Evolutionary conservation across 1,140 invertebrate genomes (phyloP).

Genomic region (Phortica variegata): DNA sequence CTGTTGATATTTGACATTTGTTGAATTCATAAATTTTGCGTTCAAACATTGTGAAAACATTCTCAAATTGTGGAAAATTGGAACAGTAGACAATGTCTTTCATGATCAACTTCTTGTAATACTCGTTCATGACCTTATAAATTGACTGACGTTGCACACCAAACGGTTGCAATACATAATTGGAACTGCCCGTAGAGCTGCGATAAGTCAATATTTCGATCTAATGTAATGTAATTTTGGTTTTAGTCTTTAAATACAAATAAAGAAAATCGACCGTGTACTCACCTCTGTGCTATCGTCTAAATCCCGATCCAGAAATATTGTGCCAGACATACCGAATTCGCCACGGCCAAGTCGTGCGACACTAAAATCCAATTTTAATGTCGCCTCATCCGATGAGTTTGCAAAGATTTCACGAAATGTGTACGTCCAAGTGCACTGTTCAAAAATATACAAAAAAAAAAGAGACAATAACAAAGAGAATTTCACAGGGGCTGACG

Average conservation of each 20-base stretch:
- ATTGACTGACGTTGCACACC: background rate
- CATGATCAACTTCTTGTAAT: constrained; percentile 22
- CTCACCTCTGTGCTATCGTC: background rate
- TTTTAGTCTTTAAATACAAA: too few species aligned
- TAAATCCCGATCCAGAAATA: background rate
- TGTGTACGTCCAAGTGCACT: constrained; percentile 20
- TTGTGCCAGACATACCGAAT: constrained; percentile 4
- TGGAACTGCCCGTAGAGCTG: constrained; percentile 10
- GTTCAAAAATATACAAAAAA: background rate
- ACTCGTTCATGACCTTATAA: constrained; percentile 4
- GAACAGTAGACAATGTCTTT: constrained; percentile 7
- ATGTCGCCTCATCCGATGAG: background rate
- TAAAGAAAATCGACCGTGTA: too few species aligned
- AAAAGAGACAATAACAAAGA: too few species aligned
- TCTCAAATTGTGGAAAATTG: constrained; percentile 18
- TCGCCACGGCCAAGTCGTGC: constrained; percentile 16
- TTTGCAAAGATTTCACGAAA: background rate
- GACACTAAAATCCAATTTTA: background rate
- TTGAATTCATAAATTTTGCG: background rate
- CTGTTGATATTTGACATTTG: constrained; percentile 11
- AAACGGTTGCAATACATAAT: constrained; percentile 16
- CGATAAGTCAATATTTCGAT: constrained; percentile 10
- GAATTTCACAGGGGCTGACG: too few species aligned
- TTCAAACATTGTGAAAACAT: background rate
- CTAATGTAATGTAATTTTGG: too few species aligned